Evolutionary conservation across 2,888 invertebrate species (phyloP), one percentile per base, ranked within the genome.

Genomic region (Stenoptilia bipunctidactyla): DNA sequence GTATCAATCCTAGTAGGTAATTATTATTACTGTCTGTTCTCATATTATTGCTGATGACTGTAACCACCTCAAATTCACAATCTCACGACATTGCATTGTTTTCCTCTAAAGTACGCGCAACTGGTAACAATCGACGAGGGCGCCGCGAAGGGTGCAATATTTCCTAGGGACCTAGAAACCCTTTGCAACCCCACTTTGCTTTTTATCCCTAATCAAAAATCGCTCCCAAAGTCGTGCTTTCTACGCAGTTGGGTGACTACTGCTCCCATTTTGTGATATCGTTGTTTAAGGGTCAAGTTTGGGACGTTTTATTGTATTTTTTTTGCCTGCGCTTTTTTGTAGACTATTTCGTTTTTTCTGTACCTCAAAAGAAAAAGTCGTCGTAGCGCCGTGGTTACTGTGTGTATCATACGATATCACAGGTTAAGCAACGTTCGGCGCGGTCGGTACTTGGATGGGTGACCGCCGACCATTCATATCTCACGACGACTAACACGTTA

Each of bases 141-240:
- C 54, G 56, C 65, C 53, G 55, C 50, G 61, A 61, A 61, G 74
- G 72, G 69, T 61, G 69, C 66, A 66, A 70, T 67, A 69, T 20
- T 20, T 69, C 66, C 64, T 69, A 69, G 64, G n/a, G n/a, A 61
- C 60, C 55, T 46, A 45, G 41, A 66, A 66, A 69, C 76, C 77
- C 74, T 73, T 75, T 67, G 58, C 61, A 60, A 67, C 71, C 70
- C 72, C 61, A 61, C 63, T 62, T 60, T 66, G 54, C 62, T 69
- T 68, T 69, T 75, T 69, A 74, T 79, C 75, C 77, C 71, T 68
- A 59, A 66, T 79, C 72, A 73, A 75, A 79, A 77, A 79, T 70
- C 66, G 70, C 61, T 74, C 61, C 59, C 58, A 61, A 70, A 61
- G 62, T 63, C 66, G 58, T 70, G 67, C 65, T 70, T 66, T 69